Evolutionary conservation across 2,888 invertebrate species (phyloP), one percentile per base, ranked within the genome.

Genomic region (Andricus curvator): DNA sequence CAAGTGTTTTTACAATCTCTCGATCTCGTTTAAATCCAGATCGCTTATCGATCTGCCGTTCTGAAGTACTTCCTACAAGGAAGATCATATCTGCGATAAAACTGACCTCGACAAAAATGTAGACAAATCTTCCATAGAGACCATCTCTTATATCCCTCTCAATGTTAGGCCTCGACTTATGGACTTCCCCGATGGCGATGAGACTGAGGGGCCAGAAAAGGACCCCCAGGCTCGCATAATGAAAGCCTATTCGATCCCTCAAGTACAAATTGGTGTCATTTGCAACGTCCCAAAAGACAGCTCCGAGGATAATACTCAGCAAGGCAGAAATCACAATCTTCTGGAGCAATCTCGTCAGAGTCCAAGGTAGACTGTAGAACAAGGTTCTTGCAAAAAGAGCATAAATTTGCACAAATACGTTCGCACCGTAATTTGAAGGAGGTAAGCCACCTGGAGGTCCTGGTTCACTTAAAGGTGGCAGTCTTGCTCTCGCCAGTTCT

Each of bases 241-340:
- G 97, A 91, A 96, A 97, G n/a, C 98, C 98, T 81, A 97, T 92
- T 80, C 98, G 94, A 91, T 97, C 97, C 91, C 96, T 96, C 87
- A 96, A 94, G 64, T 94, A 94, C 77, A 97, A 90, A 93, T 96
- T 95, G 4, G 96, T 94, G 91, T 97, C 97, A 5, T 96, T 95
- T 60, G 96, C 94, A 6, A 98, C 95, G 90, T 98, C 97, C 97
- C 98, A 98, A 93, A 97, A 98, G 86, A 98, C 95, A 85, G 97
- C 96, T 64, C 98, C 98, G 51, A 97, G 95, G 85, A 97, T 94
- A 78, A 98, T 94, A 4, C 98, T 98, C 89, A 98, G 94, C 84
- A 97, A 94, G 1, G 96, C 97, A 0, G 98, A 96, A 22, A 97
- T 94, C 29, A 98, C 94, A 17, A 98, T 94, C 84, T 97, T 95